Conservation (phyloP, 1,140 invertebrate species). For the Trinorchestia longiramus region DNA sequence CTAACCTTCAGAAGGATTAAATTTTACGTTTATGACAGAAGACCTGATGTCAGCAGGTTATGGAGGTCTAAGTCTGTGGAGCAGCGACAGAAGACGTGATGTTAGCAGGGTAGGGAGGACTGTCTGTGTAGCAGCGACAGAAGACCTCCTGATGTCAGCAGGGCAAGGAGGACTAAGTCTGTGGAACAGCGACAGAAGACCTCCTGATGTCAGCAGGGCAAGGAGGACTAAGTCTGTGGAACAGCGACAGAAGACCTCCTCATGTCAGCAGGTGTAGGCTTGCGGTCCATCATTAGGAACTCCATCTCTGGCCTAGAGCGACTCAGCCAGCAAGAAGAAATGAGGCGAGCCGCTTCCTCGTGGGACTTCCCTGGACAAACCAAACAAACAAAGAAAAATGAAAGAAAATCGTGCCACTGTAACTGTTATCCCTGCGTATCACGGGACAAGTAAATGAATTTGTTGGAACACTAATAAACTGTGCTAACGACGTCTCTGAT, state of each 20-base stretch:
- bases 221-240: conserved; percentile 55
- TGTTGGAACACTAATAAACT: too few species aligned
- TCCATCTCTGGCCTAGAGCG: conserved; percentile 87
- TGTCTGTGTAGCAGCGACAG: not conserved
- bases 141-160: not conserved
- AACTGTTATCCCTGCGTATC: too few species aligned
- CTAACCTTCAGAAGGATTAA: too few species aligned
- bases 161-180: not conserved
- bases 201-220: not conserved
- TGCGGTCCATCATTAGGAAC: conserved; percentile 88
- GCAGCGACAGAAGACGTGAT: not conserved
- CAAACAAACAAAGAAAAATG: too few species aligned
- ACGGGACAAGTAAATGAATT: too few species aligned
- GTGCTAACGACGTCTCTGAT: too few species aligned
- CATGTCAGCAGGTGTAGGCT: conserved; percentile 85
- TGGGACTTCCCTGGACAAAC: conserved; percentile 73
- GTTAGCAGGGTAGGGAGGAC: not conserved
- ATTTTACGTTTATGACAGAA: too few species aligned
- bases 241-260: conserved; percentile 63
- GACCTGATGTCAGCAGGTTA: not conserved
- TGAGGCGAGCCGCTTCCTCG: conserved; percentile 87
- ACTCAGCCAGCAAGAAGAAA: conserved; percentile 89
- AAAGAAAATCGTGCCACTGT: too few species aligned
- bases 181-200: not conserved
- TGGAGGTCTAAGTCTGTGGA: not conserved